These are phyloP conservation scores for Thinocorus orbignyianus DNA, from an alignment of 2,113 vertebrate species.

Conservation along the genomic window DNA sequence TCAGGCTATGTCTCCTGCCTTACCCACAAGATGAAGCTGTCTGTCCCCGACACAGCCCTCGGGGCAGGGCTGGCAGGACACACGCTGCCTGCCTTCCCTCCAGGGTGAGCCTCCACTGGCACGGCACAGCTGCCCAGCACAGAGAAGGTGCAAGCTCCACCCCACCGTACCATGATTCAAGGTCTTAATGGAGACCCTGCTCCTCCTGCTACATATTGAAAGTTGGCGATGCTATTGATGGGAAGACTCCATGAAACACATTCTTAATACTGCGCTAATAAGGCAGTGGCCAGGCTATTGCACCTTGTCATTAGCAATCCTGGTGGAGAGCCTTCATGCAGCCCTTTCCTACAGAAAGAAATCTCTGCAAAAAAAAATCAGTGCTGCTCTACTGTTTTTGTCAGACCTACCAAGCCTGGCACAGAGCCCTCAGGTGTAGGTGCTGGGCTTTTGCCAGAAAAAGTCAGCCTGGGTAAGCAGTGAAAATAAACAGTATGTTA, in stretches of 20 bases:
- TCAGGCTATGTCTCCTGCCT: not conserved
- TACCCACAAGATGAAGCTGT: not conserved
- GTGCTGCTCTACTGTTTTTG: not conserved
- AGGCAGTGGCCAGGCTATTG: not conserved
- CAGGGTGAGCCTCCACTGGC: not conserved
- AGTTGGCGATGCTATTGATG: not conserved
- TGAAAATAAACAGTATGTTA: not conserved
- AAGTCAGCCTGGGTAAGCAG: not conserved
- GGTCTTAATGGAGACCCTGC: not conserved
- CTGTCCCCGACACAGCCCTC: not conserved
- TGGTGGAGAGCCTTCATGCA: not conserved
- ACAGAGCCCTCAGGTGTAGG: not conserved
- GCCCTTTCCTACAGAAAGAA: not conserved
- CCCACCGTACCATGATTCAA: not conserved
- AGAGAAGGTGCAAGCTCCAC: not conserved
- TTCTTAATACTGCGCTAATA: not conserved
- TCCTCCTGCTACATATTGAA: not conserved
- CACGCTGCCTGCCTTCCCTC: not conserved
- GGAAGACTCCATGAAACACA: not conserved
- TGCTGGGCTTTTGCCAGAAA: not conserved
- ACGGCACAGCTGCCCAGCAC: rapidly evolving
- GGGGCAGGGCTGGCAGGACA: not conserved
- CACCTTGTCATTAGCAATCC: not conserved
- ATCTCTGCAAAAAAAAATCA: not conserved
- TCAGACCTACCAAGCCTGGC: not conserved